Evolutionary conservation across 1,140 invertebrate genomes (phyloP), one percentile per base, ranked within the genome.

Genomic region (Paralvinella palmiformis): DNA sequence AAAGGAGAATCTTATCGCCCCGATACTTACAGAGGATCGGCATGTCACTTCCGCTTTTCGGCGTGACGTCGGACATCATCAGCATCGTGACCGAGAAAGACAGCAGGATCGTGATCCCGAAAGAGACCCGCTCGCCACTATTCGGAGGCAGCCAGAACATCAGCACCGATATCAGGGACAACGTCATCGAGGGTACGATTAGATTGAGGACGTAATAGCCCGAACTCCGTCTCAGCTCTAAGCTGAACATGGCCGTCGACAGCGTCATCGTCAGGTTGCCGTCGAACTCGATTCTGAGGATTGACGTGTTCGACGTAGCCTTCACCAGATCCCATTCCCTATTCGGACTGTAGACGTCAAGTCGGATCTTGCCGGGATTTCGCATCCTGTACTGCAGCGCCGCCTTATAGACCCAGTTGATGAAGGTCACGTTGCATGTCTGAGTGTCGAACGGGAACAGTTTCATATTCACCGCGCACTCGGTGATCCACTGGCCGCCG

Each of bases 121-220:
- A 41, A n/a, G 58, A 60, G 4, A 99, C 88, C 83, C 99, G 99
- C 85, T 99, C 96, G 77, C 96, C 96, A 62, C 95, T 97, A 83
- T 99, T 96, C 63, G 96, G 95, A 73, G 96, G 96, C 75, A 99
- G 85, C 61, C 94, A 95, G 84, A 99, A 99, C 29, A 57, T n/a
- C 27, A 57, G 35, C n/a, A n/a, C 35, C 24, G 55, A 31, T 32
- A 57, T 57, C 13, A 32, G 1, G 7, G 27, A 33, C 29, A 57
- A 7, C 1, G 55, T 36, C 2, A 57, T 15, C 7, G 27, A 10
- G 24, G 55, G 55, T 32, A 57, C 20, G 10, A 57, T n/a, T 6
- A 57, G 27, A 33, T 57, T 57, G 27, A 27, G 13, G 15, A 32
- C 17, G 27, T 57, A 57, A 32, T 31, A 57, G 27, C 29, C 22